phyloP scores from a whole-genome alignment of 2,888 invertebrate genomes.

The Norana najaformis region DNA sequence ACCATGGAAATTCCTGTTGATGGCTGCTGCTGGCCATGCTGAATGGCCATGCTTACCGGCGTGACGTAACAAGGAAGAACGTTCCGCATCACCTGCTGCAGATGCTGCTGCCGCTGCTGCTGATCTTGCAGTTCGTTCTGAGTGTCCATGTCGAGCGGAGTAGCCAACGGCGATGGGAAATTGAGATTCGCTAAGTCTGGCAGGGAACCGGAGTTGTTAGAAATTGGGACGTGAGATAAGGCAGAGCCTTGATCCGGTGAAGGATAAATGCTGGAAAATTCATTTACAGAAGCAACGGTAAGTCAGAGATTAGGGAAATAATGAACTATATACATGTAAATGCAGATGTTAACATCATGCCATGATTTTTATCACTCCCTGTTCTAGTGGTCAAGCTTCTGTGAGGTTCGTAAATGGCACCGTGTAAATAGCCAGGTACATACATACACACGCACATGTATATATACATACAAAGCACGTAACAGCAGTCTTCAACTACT shows the following conservation, averaged over 20 bases:
- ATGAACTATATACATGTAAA: too few species aligned
- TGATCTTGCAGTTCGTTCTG: background rate
- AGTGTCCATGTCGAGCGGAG: background rate
- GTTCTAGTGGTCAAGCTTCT: too few species aligned
- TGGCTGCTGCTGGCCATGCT: background rate
- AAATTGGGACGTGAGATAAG: background rate
- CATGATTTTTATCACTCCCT: too few species aligned
- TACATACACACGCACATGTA: background rate
- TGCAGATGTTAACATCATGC: background rate
- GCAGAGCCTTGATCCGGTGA: background rate
- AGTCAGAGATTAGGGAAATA: background rate
- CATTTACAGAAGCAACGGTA: background rate
- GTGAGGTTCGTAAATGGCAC: too few species aligned
- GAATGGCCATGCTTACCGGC: background rate
- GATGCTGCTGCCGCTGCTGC: slow-evolving; percentile 15
- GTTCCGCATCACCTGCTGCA: background rate
- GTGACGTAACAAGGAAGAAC: background rate
- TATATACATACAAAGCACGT: too few species aligned
- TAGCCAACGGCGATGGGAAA: background rate
- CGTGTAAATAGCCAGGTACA: too few species aligned
- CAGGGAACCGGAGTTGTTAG: slow-evolving; percentile 10
- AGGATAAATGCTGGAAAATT: background rate
- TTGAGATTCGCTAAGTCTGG: slow-evolving; percentile 20
- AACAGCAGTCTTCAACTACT: too few species aligned
- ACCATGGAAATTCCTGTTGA: background rate